Conservation (phyloP, 2,888 invertebrate species). For the Gandaritis pyraliata region DNA sequence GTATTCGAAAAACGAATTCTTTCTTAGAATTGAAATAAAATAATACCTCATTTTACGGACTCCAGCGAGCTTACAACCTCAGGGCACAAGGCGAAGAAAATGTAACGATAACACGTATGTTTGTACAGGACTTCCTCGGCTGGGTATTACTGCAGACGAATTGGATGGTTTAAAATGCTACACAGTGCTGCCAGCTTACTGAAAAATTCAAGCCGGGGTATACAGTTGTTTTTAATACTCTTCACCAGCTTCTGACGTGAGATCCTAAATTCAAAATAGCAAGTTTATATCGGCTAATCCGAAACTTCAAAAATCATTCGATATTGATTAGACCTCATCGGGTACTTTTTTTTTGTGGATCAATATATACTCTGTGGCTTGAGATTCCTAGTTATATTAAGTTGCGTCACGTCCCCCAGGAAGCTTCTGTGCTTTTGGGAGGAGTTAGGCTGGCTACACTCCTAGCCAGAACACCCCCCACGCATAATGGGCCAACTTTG, state of each 20-base stretch:
- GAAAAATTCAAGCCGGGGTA: constrained; percentile 13
- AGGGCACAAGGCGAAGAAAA: constrained; percentile 31
- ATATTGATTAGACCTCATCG: no score
- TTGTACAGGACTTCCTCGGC: constrained; percentile 18
- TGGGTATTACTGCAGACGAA: constrained; percentile 13
- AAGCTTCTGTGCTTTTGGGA: no score
- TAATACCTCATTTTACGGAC: constrained; percentile 7
- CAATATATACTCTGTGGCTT: no score
- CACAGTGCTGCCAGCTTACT: constrained; percentile 4
- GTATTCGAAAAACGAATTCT: constrained; percentile 1
- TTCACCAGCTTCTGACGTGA: not conserved
- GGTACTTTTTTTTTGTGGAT: no score
- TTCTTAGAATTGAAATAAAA: constrained; percentile 22
- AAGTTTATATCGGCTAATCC: not conserved
- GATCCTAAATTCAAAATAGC: not conserved
- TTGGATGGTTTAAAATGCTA: constrained; percentile 10
- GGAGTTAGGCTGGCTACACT: no score
- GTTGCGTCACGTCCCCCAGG: no score
- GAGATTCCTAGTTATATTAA: no score
- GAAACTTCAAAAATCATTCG: no score
- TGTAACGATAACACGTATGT: constrained; percentile 34
- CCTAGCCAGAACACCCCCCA: no score
- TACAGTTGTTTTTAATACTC: not conserved
- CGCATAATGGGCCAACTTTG: no score
- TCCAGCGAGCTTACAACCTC: constrained; percentile 10